Base-by-base conservation (phyloP, 2,797 vertebrate genomes). In the Florisuga fusca region DNA sequence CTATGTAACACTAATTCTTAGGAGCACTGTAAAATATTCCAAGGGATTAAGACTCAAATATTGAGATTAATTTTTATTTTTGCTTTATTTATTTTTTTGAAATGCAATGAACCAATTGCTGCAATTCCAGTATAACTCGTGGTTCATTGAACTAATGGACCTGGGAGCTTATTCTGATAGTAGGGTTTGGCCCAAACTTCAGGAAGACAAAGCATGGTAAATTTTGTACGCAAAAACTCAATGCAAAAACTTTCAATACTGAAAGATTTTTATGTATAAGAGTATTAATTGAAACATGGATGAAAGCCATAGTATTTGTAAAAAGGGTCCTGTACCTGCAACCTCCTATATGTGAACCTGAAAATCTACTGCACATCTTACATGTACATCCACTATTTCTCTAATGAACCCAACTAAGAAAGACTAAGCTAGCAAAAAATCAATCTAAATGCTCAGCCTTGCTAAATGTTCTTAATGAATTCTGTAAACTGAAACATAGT, bases 391-490 rank as follows among this genome's bases (percentile, higher is more conserved):
- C 38, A 13, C 31, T 36, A 51, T 57, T 94, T 80, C n/a, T 58
- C 6, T 59, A 68, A 58, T 62, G 55, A 92, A 31, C 5, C 26
- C 45, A 87, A 26, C 50, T 31, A 80, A 22, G 34, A 90, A 61
- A 12, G 63, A 33, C 80, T 59, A 67, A 84, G 21, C 17, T 33
- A 62, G 38, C 6, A 87, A 89, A 89, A 95, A 96, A 91, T 77
- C 73, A 82, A 38, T 93, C 48, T 91, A 68, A 92, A 9, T 80
- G 17, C 10, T 80, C 48, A 83, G 4, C 68, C 79, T 94, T 85
- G 55, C 36, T 88, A 83, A 69, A 25, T 88, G 53, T 66, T 95
- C n/a, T n/a, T 58, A 88, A 92, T 58, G 31, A 91, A 83, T 88
- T 72, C 48, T 64, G 15, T 76, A 92, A 94, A 29, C 11, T 53